Evolutionary conservation across 2,888 invertebrate genomes (phyloP).

Genomic region (Hydraecia micacea): DNA sequence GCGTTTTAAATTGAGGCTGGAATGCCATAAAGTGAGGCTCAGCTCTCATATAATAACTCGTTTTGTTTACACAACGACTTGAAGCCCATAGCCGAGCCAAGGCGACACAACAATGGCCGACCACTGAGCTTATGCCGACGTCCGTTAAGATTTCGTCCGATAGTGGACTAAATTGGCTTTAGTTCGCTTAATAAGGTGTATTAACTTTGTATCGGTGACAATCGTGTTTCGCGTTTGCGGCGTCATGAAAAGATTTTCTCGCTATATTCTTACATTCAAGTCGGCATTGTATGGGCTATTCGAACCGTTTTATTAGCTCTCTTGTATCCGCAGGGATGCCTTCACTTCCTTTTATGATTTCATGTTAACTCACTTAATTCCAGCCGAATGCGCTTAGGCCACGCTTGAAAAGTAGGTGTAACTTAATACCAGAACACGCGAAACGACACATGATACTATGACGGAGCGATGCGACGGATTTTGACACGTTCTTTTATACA

Average conservation of each 20-base stretch:
- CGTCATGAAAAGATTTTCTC: conserved; percentile 65
- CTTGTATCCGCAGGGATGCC: conserved; percentile 53
- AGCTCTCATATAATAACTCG: conserved; percentile 81
- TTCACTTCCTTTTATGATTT: conserved; percentile 73
- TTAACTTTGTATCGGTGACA: conserved; percentile 75
- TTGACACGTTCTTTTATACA: conserved; percentile 68
- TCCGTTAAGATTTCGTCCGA: conserved; percentile 82
- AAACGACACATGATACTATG: conserved; percentile 82
- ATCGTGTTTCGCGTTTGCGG: conserved; percentile 67
- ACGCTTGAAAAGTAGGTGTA: conserved; percentile 76
- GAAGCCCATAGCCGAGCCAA: conserved; percentile 76
- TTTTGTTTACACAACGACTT: conserved; percentile 80
- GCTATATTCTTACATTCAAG: conserved; percentile 44
- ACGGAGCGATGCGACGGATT: conserved; percentile 73
- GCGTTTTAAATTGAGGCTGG: conserved; percentile 73
- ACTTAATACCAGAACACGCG: conserved; percentile 82
- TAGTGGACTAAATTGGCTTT: conserved; percentile 85
- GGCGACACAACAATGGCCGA: conserved; percentile 86
- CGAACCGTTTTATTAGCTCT: conserved; percentile 39
- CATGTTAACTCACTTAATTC: conserved; percentile 83
- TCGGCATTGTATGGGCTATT: conserved; percentile 43
- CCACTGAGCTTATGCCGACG: conserved; percentile 75
- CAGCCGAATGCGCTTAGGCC: conserved; percentile 76
- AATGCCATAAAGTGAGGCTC: conserved; percentile 80
- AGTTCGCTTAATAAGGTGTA: conserved; percentile 78